A percentile compares a stretch with the other conserved stretches of the same genome.
phyloP scores from a whole-genome alignment of 2,113 vertebrate genomes.

The Lepisosteus osseus region DNA sequence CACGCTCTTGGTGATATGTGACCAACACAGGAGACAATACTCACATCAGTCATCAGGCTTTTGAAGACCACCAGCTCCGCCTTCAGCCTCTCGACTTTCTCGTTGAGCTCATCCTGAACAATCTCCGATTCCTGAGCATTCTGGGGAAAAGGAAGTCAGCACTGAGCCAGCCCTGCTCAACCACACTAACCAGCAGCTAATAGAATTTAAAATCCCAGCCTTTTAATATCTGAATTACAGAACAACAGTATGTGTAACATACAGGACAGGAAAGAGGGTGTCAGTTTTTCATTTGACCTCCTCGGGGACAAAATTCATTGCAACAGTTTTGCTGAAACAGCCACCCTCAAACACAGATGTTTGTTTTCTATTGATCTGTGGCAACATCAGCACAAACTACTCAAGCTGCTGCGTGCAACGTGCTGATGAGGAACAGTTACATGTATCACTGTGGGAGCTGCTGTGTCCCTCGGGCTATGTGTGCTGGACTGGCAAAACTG shows the following conservation, averaged over 20 bases:
- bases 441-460: too few relatives aligned
- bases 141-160: slow-evolving; percentile 50
- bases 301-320: slow-evolving; percentile 2
- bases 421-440: too few relatives aligned
- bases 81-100: slow-evolving; percentile 91
- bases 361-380: slow-evolving; percentile 10
- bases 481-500: too few relatives aligned
- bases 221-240: too few relatives aligned
- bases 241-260: too few relatives aligned
- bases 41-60: slow-evolving; percentile 96
- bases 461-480: too few relatives aligned
- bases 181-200: too few relatives aligned
- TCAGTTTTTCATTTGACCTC: not conserved
- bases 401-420: too few relatives aligned
- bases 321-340: slow-evolving; percentile 11
- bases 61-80: slow-evolving; percentile 96
- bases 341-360: not conserved
- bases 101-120: slow-evolving; percentile 84
- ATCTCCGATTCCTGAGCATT: slow-evolving; percentile 79
- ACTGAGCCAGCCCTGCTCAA: not conserved
- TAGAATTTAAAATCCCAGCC: too few relatives aligned
- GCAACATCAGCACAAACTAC: not conserved
- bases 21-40: slow-evolving; percentile 45
- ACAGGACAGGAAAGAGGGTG: too few relatives aligned
- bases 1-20: too few relatives aligned